These are phyloP conservation scores for Xylocopa sonorina DNA, from an alignment of 1,140 invertebrate species.

Conservation along the genomic window DNA sequence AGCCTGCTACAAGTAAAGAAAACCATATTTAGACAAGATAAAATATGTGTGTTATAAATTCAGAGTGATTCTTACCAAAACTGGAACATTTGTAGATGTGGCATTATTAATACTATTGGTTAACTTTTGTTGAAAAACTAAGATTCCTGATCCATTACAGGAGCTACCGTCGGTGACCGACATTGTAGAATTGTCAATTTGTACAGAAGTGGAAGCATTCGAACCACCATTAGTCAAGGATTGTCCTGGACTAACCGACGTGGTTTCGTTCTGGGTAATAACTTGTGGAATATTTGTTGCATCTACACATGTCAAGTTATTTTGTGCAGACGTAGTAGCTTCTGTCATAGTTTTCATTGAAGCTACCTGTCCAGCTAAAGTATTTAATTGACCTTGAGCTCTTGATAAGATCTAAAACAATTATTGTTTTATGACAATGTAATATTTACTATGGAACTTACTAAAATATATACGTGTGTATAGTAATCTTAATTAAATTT, in stretches of 20 bases:
- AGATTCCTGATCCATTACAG: constrained; percentile 82
- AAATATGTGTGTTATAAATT: neutral
- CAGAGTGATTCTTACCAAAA: constrained; percentile 79
- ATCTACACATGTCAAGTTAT: constrained; percentile 73
- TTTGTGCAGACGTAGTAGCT: constrained; percentile 71
- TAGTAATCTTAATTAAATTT: neutral
- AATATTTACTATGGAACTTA: neutral
- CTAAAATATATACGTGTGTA: too few species aligned
- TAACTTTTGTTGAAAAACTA: constrained; percentile 82
- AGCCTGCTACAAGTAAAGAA: constrained; percentile 81
- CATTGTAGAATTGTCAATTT: constrained; percentile 74
- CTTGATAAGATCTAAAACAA: constrained; percentile 76
- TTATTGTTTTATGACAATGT: constrained; percentile 17
- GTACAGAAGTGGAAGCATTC: constrained; percentile 73
- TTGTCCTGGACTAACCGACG: constrained; percentile 67
- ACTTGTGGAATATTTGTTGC: constrained; percentile 68
- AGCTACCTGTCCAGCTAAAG: constrained; percentile 72
- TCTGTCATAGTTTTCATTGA: constrained; percentile 73
- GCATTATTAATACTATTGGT: constrained; percentile 72
- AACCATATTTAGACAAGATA: neutral
- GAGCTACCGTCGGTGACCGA: constrained; percentile 75
- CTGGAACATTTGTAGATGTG: constrained; percentile 82
- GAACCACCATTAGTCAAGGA: constrained; percentile 72
- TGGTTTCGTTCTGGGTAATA: constrained; percentile 69
- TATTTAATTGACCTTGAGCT: constrained; percentile 77